A percentile compares a stretch with the other conserved stretches of the same genome.
Conservation (phyloP, 1,140 invertebrate species). For the Megalonaias nervosa region DNA sequence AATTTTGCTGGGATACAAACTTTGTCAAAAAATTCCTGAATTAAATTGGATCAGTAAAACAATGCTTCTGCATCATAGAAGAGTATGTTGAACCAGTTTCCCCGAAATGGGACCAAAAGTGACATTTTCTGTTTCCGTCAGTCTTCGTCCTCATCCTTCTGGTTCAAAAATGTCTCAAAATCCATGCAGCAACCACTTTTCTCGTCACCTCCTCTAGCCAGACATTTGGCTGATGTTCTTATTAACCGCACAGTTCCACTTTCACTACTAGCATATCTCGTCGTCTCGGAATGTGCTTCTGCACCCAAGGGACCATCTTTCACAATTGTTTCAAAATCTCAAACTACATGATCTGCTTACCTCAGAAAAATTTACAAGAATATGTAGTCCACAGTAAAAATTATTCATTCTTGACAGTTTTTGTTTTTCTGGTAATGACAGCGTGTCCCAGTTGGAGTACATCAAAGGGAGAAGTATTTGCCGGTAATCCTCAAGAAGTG, state of each 20-base stretch:
- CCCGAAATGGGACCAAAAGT: conserved; percentile 32
- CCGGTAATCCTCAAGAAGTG: conserved; percentile 20
- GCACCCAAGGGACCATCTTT: conserved; percentile 21
- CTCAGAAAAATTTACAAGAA: conserved; percentile 34
- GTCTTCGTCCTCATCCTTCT: no score
- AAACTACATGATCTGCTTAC: conserved; percentile 17
- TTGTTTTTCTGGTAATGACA: conserved; percentile 31
- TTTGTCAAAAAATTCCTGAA: no score
- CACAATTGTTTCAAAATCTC: conserved; percentile 15
- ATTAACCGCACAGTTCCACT: conserved; percentile 23
- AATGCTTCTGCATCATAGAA: conserved; percentile 37
- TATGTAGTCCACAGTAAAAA: conserved; percentile 30
- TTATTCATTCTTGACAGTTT: no score
- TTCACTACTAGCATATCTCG: conserved; percentile 3
- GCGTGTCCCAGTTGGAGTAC: conserved; percentile 23
- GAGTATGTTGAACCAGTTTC: conserved; percentile 38
- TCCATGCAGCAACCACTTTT: no score
- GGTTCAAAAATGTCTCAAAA: no score
- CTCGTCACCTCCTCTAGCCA: no score
- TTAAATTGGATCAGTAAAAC: conserved; percentile 22
- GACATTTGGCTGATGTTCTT: no score
- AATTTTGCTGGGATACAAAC: conserved; percentile 16
- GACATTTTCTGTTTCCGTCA: background rate
- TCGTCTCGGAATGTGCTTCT: conserved; percentile 19
- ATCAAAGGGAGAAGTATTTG: conserved; percentile 26